Evolutionary conservation across 2,113 vertebrate species (phyloP).

Genomic region (Columba janthina): DNA sequence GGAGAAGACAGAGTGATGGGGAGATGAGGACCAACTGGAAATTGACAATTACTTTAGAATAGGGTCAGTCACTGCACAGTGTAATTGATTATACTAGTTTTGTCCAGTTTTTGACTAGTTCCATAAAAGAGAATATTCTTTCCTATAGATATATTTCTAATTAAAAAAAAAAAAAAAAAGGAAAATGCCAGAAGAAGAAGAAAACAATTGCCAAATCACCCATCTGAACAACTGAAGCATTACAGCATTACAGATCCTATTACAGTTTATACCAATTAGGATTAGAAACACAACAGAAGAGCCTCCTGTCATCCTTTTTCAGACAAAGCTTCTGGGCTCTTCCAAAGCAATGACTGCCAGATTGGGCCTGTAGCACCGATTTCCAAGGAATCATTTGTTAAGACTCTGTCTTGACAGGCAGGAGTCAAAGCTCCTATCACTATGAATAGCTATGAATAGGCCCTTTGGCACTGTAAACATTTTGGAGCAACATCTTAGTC

Average conservation of each 20-base stretch:
- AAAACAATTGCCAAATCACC: background rate
- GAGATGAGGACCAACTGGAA: background rate
- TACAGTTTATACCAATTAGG: background rate
- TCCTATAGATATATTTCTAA: background rate
- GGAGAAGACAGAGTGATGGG: background rate
- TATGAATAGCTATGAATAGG: background rate
- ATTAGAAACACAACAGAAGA: background rate
- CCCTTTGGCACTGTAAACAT: background rate
- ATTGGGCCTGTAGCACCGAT: background rate
- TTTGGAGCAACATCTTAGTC: background rate
- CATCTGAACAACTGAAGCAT: background rate
- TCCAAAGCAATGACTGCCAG: background rate
- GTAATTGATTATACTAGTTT: background rate
- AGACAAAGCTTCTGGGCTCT: background rate
- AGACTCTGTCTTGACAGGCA: background rate
- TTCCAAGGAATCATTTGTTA: background rate
- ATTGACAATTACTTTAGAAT: background rate
- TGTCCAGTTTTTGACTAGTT: background rate
- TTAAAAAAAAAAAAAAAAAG: no score
- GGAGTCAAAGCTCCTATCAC: background rate
- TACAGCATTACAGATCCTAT: background rate
- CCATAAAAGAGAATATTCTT: background rate
- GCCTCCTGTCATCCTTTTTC: background rate
- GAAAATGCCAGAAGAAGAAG: background rate
- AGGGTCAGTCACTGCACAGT: background rate